Conservation (phyloP, 2,797 vertebrate species). For the Leptodactylus fallax region DNA sequence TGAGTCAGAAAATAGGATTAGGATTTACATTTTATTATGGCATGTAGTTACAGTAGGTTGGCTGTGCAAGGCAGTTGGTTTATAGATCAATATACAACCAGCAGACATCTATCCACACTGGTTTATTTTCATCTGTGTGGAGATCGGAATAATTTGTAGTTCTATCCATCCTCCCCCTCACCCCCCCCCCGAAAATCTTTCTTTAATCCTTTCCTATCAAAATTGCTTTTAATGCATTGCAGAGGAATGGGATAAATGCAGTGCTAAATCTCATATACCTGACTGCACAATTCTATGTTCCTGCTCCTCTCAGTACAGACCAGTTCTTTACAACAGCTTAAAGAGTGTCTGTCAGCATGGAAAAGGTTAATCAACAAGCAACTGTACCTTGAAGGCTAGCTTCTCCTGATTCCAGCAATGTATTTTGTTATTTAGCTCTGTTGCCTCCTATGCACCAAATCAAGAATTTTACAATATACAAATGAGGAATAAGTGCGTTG, state of each 20-base stretch:
- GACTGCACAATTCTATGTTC: background rate
- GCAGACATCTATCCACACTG: slow-evolving; percentile 37
- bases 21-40: slow-evolving; percentile 50
- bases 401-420: too few species aligned
- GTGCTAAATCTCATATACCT: background rate
- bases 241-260: slow-evolving; percentile 13
- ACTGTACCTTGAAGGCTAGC: too few species aligned
- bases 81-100: slow-evolving; percentile 50
- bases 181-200: slow-evolving; percentile 24
- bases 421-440: too few species aligned
- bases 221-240: slow-evolving; percentile 35
- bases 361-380: too few species aligned
- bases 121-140: slow-evolving; percentile 46
- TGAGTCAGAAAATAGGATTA: slow-evolving; percentile 44
- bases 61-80: slow-evolving; percentile 25
- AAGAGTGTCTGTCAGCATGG: background rate
- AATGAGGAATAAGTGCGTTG: too few species aligned
- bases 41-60: slow-evolving; percentile 33
- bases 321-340: background rate
- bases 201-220: slow-evolving; percentile 37
- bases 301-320: background rate
- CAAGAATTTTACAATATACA: too few species aligned
- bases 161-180: background rate
- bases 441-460: too few species aligned
- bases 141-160: slow-evolving; percentile 42